Base-by-base conservation (phyloP, 2,113 vertebrate genomes). In the Pardalotus punctatus region DNA sequence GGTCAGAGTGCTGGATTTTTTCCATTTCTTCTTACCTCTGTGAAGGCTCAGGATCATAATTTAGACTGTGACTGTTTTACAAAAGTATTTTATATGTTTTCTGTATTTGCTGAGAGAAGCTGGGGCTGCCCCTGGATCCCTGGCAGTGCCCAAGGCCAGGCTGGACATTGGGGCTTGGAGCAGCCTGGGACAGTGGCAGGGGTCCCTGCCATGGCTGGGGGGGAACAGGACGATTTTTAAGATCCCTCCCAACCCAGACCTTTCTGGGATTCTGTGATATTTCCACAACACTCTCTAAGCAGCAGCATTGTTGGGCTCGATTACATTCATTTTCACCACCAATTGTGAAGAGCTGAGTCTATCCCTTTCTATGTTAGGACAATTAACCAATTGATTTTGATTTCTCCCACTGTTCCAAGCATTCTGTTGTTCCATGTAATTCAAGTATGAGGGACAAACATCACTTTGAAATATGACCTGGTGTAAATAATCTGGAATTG, bases 161-260 rank as follows among this genome's bases (percentile, higher is more conserved):
- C 0, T 73, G 36, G 60, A 5, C 14, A 66, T 0, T 38, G 8
- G 43, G 50, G 16, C 10, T 64, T 5, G 60, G 69, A 88, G 43
- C 43, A 73, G 6, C 77, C 33, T 51, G 60, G 51, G 12, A 24
- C 20, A 8, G 60, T 45, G 51, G 33, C 0, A 73, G 43, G 23
- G 38, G 28, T 38, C 23, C 43, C 33, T 66, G 85, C 5, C 33
- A 29, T 12, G 60, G 36, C 36, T 43, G 27, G 6, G 35, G 5
- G 77, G 15, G 0, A 43, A 8, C 19, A 6, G 35, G 18, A 1
- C n/a, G 51, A 5, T 10, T 4, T 50, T 65, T 36, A 4, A 27
- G 6, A 28, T 50, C 4, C 25, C 53, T 51, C 16, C 16, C 20
- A 66, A 20, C 28, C 19, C 8, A 71, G 11, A 2, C 27, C 11